phyloP scores from a whole-genome alignment of 2,797 vertebrate genomes.

The Luscinia luscinia region DNA sequence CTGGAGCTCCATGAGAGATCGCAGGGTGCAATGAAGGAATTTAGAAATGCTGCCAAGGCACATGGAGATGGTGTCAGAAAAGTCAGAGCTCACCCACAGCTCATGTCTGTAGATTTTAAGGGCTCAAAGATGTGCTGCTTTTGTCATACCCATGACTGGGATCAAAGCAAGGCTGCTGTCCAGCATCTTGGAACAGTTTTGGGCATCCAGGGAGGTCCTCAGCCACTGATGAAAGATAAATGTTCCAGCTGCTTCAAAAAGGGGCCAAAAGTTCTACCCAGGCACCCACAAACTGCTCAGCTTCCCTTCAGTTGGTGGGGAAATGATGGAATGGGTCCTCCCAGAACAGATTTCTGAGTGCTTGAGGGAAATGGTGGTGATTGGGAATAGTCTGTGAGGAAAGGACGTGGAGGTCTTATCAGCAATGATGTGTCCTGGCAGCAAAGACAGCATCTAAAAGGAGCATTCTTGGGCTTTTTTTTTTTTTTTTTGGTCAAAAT shows the following conservation, averaged over 20 bases:
- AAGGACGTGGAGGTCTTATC: rapidly evolving
- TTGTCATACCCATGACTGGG: neutral
- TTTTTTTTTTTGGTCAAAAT: too few species aligned
- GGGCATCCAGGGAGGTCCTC: neutral
- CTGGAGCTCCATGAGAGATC: neutral
- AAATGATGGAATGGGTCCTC: neutral
- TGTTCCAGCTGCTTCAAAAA: neutral
- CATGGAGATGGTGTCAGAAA: neutral
- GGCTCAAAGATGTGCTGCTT: neutral
- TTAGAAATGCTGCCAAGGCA: neutral
- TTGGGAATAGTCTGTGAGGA: neutral
- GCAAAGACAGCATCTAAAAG: neutral
- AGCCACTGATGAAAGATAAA: neutral
- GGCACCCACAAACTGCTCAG: neutral
- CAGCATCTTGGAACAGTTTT: neutral
- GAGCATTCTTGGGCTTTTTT: neutral
- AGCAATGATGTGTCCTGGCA: neutral
- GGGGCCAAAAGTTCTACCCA: neutral
- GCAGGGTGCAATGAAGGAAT: neutral
- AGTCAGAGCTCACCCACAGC: neutral
- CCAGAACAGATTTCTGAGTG: neutral
- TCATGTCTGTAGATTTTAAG: neutral
- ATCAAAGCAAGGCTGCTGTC: neutral
- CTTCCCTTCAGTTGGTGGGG: neutral
- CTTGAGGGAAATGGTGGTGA: neutral